Percentiles rank a stretch among this genome's conserved stretches.
Evolutionary conservation across 2,113 vertebrate genomes (phyloP).

Genomic region (Carassius auratus): DNA sequence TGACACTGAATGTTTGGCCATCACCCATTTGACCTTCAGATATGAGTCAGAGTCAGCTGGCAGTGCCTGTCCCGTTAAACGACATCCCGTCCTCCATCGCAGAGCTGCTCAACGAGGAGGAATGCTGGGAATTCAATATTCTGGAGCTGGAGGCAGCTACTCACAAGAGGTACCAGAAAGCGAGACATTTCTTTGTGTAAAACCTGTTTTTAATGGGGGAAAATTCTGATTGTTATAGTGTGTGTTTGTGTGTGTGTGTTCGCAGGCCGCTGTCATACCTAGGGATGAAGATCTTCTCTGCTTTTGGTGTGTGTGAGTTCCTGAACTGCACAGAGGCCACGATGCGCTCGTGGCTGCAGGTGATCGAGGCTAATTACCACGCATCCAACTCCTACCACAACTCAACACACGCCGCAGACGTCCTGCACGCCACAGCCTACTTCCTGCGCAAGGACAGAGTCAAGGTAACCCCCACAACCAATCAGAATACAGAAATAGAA

Average conservation of each 20-base stretch:
- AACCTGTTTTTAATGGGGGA: neutral
- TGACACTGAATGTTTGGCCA: neutral
- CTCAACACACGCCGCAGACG: constrained; percentile 92
- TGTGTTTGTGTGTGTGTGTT: neutral
- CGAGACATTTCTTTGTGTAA: neutral
- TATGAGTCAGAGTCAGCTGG: constrained; percentile 83
- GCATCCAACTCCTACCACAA: constrained; percentile 96
- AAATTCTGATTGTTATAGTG: neutral
- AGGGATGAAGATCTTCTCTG: constrained; percentile 90
- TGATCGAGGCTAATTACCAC: constrained; percentile 95
- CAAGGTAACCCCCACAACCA: constrained; percentile 79
- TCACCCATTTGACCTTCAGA: constrained; percentile 69
- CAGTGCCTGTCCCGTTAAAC: constrained; percentile 83
- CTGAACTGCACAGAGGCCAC: constrained; percentile 88
- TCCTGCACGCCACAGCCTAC: constrained; percentile 92
- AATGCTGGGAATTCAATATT: constrained; percentile 96
- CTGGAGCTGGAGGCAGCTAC: constrained; percentile 93
- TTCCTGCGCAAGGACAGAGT: constrained; percentile 91
- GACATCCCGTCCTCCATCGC: constrained; percentile 86
- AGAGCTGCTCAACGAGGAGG: constrained; percentile 88
- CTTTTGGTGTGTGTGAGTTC: constrained; percentile 90
- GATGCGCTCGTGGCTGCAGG: constrained; percentile 90
- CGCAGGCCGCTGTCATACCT: constrained; percentile 90
- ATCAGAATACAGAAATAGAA: neutral
- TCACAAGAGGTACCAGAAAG: constrained; percentile 83